phyloP scores from a whole-genome alignment of 1,140 invertebrate species.

The Archegozetes longisetosus region DNA sequence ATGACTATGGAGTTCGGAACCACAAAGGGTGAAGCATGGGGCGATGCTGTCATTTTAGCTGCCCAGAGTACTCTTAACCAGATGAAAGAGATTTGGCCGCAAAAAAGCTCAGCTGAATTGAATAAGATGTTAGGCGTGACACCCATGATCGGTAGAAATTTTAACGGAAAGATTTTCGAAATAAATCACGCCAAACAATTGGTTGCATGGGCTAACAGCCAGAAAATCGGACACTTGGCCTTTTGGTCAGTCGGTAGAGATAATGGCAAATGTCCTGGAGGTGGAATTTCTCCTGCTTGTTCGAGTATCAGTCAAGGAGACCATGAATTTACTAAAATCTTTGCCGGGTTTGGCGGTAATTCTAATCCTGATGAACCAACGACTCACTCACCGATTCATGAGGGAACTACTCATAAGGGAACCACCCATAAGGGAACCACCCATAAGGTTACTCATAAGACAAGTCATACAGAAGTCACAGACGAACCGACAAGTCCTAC shows the following conservation, averaged over 20 bases:
- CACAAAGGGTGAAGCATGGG: conserved; percentile 13
- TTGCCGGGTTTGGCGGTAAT: conserved; percentile 4
- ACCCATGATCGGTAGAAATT: conserved; percentile 24
- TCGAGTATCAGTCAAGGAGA: conserved; percentile 10
- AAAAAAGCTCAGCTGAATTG: conserved; percentile 19
- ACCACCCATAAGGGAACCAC: too few relatives aligned
- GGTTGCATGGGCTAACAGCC: conserved; percentile 22
- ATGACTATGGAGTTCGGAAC: conserved; percentile 24
- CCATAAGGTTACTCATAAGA: background rate
- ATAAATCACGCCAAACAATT: conserved; percentile 18
- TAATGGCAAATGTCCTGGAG: conserved; percentile 18
- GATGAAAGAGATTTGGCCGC: conserved; percentile 23
- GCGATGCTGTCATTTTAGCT: conserved; percentile 22
- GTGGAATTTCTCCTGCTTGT: conserved; percentile 9
- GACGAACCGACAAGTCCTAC: background rate
- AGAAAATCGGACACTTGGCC: conserved; percentile 20
- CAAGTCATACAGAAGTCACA: background rate
- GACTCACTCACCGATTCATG: background rate
- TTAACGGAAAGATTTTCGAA: conserved; percentile 22
- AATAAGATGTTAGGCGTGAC: conserved; percentile 23
- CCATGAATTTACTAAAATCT: conserved; percentile 14
- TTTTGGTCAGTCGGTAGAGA: conserved; percentile 24
- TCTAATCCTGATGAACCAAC: background rate
- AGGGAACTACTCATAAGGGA: background rate
- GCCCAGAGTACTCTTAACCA: conserved; percentile 18